Conservation (phyloP, 2,113 vertebrate species). For the Mustelus asterias region DNA sequence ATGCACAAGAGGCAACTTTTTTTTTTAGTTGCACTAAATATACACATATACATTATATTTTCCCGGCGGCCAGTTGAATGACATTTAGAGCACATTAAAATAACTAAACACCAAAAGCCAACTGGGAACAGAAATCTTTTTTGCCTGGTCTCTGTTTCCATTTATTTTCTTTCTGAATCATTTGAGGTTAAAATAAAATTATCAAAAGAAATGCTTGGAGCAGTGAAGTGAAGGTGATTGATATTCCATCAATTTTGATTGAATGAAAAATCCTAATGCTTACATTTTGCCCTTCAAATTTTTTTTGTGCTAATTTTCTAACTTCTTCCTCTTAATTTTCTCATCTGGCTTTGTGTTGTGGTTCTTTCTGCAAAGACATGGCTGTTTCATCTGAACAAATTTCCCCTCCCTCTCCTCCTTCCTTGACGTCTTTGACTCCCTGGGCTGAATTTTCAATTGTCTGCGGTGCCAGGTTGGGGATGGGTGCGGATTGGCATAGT, state of each 20-base stretch:
- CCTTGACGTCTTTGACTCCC: neutral
- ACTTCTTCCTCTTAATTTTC: neutral
- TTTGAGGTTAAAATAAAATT: constrained; percentile 2
- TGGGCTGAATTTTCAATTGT: neutral
- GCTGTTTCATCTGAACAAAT: neutral
- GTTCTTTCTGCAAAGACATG: neutral
- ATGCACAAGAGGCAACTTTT: neutral
- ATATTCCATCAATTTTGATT: neutral
- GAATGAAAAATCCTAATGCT: neutral
- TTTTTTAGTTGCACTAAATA: neutral
- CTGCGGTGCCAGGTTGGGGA: no score
- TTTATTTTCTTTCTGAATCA: neutral
- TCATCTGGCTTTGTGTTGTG: no score
- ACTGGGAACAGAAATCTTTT: neutral
- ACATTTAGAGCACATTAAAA: constrained; percentile 18
- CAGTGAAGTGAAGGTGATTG: neutral
- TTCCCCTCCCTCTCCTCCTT: no score
- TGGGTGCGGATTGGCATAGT: no score
- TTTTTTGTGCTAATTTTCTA: neutral
- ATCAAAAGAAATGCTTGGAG: constrained; percentile 24
- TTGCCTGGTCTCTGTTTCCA: neutral
- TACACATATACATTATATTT: constrained; percentile 11
- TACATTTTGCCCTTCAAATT: constrained; percentile 1
- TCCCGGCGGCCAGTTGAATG: neutral
- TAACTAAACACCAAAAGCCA: neutral